These are phyloP conservation scores for Pseudocheirus occidentalis DNA, from an alignment of 2,797 vertebrate genomes.

Conservation along the genomic window DNA sequence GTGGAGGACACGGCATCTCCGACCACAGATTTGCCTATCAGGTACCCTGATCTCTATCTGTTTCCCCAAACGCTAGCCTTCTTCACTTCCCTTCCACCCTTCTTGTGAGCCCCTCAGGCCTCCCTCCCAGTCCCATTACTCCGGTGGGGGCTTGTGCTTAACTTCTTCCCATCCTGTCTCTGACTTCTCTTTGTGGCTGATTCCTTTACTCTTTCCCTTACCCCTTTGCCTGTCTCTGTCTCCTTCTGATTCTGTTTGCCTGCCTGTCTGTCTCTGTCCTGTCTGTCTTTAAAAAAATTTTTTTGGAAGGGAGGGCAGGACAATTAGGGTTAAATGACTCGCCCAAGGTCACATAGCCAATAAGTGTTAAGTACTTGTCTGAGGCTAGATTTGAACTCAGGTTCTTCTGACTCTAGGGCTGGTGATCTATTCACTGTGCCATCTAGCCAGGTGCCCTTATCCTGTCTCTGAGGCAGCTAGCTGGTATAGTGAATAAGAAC, in stretches of 20 bases:
- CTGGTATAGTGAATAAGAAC: background rate
- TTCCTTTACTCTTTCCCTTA: background rate
- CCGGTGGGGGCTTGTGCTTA: background rate
- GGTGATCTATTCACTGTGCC: too few relatives aligned
- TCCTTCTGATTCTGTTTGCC: constrained; percentile 13
- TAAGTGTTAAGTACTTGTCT: too few relatives aligned
- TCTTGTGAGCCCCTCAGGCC: background rate
- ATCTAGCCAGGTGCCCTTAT: background rate
- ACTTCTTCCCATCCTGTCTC: background rate
- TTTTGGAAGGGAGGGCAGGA: too few relatives aligned
- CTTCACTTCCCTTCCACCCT: background rate
- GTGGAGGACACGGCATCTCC: constrained; percentile 90
- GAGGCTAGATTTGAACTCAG: too few relatives aligned
- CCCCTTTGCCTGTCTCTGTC: background rate
- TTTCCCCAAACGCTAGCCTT: background rate
- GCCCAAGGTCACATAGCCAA: too few relatives aligned
- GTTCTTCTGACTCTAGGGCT: too few relatives aligned
- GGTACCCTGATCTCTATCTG: constrained; percentile 83
- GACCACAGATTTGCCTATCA: constrained; percentile 92
- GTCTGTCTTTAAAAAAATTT: background rate
- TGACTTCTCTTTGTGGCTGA: background rate
- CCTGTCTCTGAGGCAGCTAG: background rate
- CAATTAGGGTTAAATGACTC: too few relatives aligned
- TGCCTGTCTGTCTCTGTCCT: background rate
- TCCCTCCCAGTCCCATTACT: background rate